Conservation (phyloP, 2,797 vertebrate genomes). For the Gobio occitaniae region DNA sequence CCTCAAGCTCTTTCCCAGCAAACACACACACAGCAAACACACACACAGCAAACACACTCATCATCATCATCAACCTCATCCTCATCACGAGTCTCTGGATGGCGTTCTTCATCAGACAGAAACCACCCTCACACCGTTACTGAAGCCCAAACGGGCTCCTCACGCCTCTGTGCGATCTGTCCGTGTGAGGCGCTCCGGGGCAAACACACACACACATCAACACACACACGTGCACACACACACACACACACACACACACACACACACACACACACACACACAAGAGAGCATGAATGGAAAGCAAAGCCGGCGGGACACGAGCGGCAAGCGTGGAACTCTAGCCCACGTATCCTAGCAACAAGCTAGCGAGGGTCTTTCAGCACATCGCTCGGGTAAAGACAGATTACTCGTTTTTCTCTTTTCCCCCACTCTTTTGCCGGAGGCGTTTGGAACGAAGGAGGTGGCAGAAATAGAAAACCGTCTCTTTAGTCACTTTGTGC, state of each 20-base stretch:
- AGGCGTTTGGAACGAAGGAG: slow-evolving; percentile 42
- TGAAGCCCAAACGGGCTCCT: background rate
- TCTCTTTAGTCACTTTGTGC: slow-evolving; percentile 31
- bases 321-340: slow-evolving; percentile 80
- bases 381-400: slow-evolving; percentile 77
- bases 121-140: background rate
- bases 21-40: background rate
- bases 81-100: background rate
- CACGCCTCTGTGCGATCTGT: background rate
- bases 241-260: too few relatives aligned
- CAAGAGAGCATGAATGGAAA: slow-evolving; percentile 56
- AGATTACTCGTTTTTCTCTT: slow-evolving; percentile 73
- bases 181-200: slow-evolving; percentile 48
- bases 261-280: slow-evolving; percentile 6
- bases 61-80: background rate
- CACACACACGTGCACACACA: background rate
- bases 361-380: slow-evolving; percentile 73
- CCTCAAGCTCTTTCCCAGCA: slow-evolving; percentile 11
- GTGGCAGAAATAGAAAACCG: slow-evolving; percentile 58
- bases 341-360: slow-evolving; percentile 85
- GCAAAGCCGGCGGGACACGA: slow-evolving; percentile 73
- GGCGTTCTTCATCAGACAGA: background rate
- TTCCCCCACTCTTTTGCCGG: slow-evolving; percentile 59
- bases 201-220: slow-evolving; percentile 45
- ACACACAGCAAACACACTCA: background rate